phyloP scores from a whole-genome alignment of 2,797 vertebrate genomes.

The Numenius phaeopus region DNA sequence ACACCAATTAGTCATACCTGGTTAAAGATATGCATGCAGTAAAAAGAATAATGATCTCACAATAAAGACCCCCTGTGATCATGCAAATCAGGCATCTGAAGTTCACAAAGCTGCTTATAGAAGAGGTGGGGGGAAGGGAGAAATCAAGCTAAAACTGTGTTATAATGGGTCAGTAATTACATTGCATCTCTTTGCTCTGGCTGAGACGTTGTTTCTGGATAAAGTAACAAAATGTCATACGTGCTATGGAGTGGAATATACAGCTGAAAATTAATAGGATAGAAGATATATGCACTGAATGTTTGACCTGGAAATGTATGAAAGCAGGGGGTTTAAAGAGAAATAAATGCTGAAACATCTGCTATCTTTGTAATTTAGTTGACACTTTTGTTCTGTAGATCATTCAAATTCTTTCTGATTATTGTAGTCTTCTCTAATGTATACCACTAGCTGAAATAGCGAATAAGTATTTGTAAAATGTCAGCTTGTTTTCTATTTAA shows the following conservation, averaged over 20 bases:
- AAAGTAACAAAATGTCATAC: not conserved
- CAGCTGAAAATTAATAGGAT: not conserved
- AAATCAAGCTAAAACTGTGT: not conserved
- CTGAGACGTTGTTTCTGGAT: not conserved
- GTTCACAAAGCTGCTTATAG: not conserved
- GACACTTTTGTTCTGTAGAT: conserved; percentile 50
- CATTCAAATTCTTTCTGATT: conserved; percentile 47
- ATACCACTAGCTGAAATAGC: conserved; percentile 27
- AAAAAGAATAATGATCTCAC: not conserved
- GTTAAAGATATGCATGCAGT: not conserved
- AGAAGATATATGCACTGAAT: not conserved
- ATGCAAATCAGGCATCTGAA: not conserved
- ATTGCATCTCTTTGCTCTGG: not conserved
- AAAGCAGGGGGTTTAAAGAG: not conserved
- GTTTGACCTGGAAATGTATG: conserved; percentile 13
- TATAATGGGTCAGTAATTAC: not conserved
- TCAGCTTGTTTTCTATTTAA: conserved; percentile 20
- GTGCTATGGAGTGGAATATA: not conserved
- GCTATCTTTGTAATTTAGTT: conserved; percentile 49
- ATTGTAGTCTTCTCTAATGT: conserved; percentile 42
- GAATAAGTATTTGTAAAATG: conserved; percentile 50
- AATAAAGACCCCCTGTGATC: not conserved
- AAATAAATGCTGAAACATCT: conserved; percentile 59
- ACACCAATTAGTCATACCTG: not conserved
- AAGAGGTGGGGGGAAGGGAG: rapidly evolving